phyloP scores from a whole-genome alignment of 2,113 vertebrate species.

The Oostethus manadensis region DNA sequence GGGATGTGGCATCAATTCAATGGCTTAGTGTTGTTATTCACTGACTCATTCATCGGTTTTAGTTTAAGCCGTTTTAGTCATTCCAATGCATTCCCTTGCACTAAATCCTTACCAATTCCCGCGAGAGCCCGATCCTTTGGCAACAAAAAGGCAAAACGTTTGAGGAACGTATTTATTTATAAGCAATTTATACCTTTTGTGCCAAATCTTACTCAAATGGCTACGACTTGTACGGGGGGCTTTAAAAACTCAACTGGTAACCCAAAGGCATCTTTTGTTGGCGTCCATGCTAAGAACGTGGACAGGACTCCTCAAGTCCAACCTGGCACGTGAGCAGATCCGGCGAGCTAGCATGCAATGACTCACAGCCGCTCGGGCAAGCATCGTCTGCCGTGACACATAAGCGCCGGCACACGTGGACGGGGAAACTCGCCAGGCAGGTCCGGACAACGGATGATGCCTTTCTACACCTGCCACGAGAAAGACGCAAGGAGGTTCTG shows the following conservation, averaged over 20 bases:
- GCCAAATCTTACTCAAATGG: not conserved
- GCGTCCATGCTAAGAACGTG: conserved; percentile 13
- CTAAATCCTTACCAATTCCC: not conserved
- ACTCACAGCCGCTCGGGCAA: conserved; percentile 53
- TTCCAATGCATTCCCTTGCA: not conserved
- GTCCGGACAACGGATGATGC: conserved; percentile 30
- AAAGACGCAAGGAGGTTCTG: too few relatives aligned
- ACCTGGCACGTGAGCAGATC: conserved; percentile 48
- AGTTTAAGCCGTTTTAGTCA: not conserved
- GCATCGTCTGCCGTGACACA: conserved; percentile 62
- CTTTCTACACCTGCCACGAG: not conserved
- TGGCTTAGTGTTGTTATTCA: too few relatives aligned
- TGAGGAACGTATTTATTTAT: too few relatives aligned
- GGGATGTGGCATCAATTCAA: too few relatives aligned
- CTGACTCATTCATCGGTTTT: too few relatives aligned
- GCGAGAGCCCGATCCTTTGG: not conserved
- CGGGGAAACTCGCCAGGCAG: conserved; percentile 37
- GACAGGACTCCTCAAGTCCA: conserved; percentile 14
- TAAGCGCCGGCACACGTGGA: conserved; percentile 54
- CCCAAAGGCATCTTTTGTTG: too few relatives aligned
- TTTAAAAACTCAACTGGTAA: too few relatives aligned
- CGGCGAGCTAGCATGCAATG: conserved; percentile 30
- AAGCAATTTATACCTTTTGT: not conserved
- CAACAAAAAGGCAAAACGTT: not conserved
- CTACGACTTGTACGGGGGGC: too few relatives aligned